Base-by-base conservation (phyloP, 2,888 invertebrate genomes). In the Uloborus plumipes region DNA sequence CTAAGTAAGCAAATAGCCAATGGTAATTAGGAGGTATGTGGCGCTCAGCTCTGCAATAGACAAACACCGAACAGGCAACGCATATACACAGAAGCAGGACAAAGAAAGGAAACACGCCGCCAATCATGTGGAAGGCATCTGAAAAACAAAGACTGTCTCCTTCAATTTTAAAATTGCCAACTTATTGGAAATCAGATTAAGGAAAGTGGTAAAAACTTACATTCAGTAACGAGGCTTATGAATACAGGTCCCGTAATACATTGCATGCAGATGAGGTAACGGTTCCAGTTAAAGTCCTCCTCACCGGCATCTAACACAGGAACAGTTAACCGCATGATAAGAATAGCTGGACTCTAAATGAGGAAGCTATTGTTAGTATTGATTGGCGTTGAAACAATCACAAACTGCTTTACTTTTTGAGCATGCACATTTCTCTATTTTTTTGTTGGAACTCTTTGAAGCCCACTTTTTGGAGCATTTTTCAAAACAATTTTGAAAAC, bases 271-370 rank as follows among this genome's bases (percentile, higher is more conserved):
- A 91, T 91, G 16, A 92, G 88, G 62, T 91, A 88, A 86, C 91
- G 90, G 76, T 91, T 91, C 93, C 93, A 93, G 67, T 91, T 91
- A 78, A 90, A 87, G 74, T 89, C 89, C 0, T 87, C 86, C 67
- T 88, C 88, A 1, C 89, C 88, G 13, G 89, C 88, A 85, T 92
- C 91, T n/a, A 92, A 91, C 11, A 91, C 89, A 0, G 93, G 92
- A 31, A 92, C 89, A 1, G 92, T 89, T 13, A 92, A 86, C 64
- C 90, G 90, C 14, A 93, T 89, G 0, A 91, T 2, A 18, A 92
- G 85, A 85, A 91, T 88, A 0, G 91, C 88, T 0, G 92, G 92
- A 55, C 75, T 82, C 81, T 82, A 47, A 6, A 74, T 16, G 1
- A 18, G 39, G 39, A 39, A 39, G 4, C 4, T 3, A 26, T 26